Base-by-base conservation (phyloP, 1,140 invertebrate genomes). In the Calycopis cecrops region DNA sequence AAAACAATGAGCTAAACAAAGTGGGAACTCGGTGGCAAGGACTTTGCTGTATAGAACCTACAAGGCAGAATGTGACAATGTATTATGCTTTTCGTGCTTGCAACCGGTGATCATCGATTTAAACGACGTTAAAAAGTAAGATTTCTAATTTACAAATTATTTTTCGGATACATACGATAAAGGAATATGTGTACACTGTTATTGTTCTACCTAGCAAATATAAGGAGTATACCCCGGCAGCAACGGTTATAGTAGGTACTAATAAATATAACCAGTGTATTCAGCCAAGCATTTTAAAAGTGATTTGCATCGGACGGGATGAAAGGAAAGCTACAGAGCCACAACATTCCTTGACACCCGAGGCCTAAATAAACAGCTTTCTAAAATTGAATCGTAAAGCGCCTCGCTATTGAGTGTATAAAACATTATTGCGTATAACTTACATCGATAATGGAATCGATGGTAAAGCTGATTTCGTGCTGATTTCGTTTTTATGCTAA, bases 311-410 rank as follows among this genome's bases (percentile, higher is more conserved):
- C 40, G 40, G 40, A 44, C 40, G 16, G 3, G 9, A 14, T 9
- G 40, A 14, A 44, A 44, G 40, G 4, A 4, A 44, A 40, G 38
- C 40, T 2, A 28, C 21, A 14, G 40, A 12, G 40, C 17, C 40
- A 16, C 12, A 44, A 44, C 12, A 44, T 44, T 44, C 12, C 40
- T 44, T 44, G 40, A 44, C 40, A 44, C 16, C 40, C 40, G 40
- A 44, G 40, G 40, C 40, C 40, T 44, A 44, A 44, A 44, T 44
- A 44, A 44, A 44, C 40, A 44, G 40, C 40, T 44, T 44, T 44
- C 14, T 44, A 44, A 44, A 44, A 44, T 44, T 44, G 40, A 44
- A 44, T 44, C 40, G 40, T 44, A 44, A 44, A 44, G 16, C 40
- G 40, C 17, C 17, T 16, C 40, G 40, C 2, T 16, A 44, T 17